A percentile compares a stretch with the other conserved stretches of the same genome.
Conservation (phyloP, 2,797 vertebrate species). For the Rhynchonycteris naso region DNA sequence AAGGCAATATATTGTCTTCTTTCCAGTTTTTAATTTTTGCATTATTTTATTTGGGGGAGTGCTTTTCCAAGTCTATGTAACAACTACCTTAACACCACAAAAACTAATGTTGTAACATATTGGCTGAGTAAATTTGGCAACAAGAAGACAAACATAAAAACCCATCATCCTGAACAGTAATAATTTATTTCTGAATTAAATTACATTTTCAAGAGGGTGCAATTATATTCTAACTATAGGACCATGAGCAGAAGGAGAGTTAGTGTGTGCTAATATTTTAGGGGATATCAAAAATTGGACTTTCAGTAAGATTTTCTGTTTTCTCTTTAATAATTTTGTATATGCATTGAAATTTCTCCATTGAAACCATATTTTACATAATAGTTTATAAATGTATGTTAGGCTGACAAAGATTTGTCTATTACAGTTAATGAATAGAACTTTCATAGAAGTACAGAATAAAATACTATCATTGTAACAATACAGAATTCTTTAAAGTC, state of each 20-base stretch:
- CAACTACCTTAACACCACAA: conserved; percentile 32
- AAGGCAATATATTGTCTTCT: background rate
- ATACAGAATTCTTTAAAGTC: conserved; percentile 8
- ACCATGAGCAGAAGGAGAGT: background rate
- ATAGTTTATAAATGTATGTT: background rate
- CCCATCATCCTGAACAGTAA: background rate
- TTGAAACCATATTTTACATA: background rate
- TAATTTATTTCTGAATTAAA: conserved; percentile 52
- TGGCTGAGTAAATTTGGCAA: conserved; percentile 28
- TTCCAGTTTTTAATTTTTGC: conserved; percentile 9
- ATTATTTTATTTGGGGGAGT: background rate
- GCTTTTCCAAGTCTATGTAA: conserved; percentile 20
- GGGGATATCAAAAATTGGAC: background rate
- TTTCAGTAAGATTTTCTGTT: background rate
- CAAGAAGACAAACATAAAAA: conserved; percentile 39
- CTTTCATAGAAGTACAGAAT: background rate
- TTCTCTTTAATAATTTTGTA: conserved; percentile 33
- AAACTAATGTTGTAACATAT: conserved; percentile 6
- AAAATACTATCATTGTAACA: conserved; percentile 16
- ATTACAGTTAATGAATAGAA: background rate
- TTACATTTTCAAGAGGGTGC: background rate
- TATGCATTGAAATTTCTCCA: background rate
- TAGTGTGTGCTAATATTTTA: background rate
- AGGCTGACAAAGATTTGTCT: background rate
- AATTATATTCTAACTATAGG: conserved; percentile 2